Conservation (phyloP, 2,888 invertebrate species). For the Hyles lineata region DNA sequence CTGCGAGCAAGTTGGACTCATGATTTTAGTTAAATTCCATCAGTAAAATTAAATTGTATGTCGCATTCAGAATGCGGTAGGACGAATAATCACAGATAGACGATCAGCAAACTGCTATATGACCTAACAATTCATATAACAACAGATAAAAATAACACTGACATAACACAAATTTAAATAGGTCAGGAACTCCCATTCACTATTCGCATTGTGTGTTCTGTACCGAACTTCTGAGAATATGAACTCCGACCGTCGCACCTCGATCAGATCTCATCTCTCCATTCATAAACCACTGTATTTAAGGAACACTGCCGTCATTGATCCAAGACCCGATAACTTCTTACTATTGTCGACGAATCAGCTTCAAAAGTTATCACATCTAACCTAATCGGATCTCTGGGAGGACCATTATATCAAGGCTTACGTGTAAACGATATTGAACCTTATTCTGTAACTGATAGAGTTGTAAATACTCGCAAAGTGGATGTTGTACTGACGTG, state of each 20-base stretch:
- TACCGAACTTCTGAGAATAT: conserved; percentile 50
- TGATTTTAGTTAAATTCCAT: too few species aligned
- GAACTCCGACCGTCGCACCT: conserved; percentile 58
- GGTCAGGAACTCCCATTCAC: conserved; percentile 19
- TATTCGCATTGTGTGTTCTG: conserved; percentile 26
- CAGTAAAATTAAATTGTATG: too few species aligned
- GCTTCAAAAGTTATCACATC: conserved; percentile 74
- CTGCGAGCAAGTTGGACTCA: too few species aligned
- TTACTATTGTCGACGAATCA: conserved; percentile 72
- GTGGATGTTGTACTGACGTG: conserved; percentile 51
- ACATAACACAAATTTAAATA: conserved; percentile 19
- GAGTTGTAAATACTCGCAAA: conserved; percentile 32
- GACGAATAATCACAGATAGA: not conserved
- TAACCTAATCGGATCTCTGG: conserved; percentile 78
- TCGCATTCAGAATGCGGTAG: too few species aligned
- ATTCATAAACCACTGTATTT: conserved; percentile 72
- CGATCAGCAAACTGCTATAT: not conserved
- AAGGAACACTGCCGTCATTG: conserved; percentile 68
- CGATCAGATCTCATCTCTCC: conserved; percentile 53
- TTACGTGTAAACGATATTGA: conserved; percentile 36
- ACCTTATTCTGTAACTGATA: conserved; percentile 41
- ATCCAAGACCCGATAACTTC: conserved; percentile 62
- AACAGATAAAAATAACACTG: conserved; percentile 3
- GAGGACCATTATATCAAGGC: conserved; percentile 45
- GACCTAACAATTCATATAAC: not conserved